phyloP scores from a whole-genome alignment of 2,888 invertebrate genomes.

The Drosophila pseudotalamancana region DNA sequence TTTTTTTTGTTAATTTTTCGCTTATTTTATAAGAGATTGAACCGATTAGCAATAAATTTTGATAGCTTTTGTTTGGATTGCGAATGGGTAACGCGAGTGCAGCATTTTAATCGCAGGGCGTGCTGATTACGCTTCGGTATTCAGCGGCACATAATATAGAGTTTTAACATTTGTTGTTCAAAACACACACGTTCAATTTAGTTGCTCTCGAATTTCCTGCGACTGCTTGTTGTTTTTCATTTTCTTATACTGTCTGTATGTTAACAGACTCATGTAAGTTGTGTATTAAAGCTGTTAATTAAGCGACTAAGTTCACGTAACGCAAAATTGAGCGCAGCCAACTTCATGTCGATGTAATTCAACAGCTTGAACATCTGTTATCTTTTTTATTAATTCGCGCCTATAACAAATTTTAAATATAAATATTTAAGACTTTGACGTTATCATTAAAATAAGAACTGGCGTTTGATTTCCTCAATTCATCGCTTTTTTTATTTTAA shows the following conservation, averaged over 20 bases:
- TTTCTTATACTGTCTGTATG: neutral
- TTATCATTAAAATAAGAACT: neutral
- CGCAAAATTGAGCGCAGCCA: neutral
- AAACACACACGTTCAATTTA: constrained; percentile 58
- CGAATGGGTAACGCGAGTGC: constrained; percentile 32
- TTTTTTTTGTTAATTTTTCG: constrained; percentile 1
- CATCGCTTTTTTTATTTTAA: constrained; percentile 69
- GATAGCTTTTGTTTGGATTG: constrained; percentile 21
- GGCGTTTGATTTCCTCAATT: constrained; percentile 44
- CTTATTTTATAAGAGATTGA: constrained; percentile 11
- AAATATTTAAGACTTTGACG: neutral
- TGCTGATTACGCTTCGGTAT: constrained; percentile 21
- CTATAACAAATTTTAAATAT: neutral
- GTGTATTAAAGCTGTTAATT: neutral
- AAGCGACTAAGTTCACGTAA: neutral
- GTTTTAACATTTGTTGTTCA: constrained; percentile 53
- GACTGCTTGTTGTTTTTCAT: constrained; percentile 53
- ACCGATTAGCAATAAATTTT: constrained; percentile 40
- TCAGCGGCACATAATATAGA: constrained; percentile 57
- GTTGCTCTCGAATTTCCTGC: constrained; percentile 52
- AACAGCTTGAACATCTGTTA: neutral
- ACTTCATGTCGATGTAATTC: neutral
- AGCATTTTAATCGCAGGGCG: constrained; percentile 42
- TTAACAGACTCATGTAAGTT: neutral
- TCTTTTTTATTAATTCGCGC: neutral